Conservation (phyloP, 1,140 invertebrate species). For the Trigoniulus corallinus region DNA sequence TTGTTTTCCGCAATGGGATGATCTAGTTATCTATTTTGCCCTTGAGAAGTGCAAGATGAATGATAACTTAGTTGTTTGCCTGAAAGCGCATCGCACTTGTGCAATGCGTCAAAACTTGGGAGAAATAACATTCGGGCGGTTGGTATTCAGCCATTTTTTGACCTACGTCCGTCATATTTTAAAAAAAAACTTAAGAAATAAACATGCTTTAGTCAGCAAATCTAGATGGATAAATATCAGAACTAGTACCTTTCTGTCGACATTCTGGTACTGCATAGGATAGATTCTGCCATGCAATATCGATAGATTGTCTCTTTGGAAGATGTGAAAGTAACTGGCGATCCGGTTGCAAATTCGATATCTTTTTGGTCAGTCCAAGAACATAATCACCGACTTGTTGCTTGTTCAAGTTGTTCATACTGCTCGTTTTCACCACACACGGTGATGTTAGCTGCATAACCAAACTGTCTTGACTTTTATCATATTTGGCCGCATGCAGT, state of each 20-base stretch:
- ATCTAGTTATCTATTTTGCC: no score
- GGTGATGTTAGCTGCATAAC: not conserved
- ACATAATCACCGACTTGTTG: not conserved
- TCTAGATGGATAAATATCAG: no score
- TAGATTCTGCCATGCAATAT: constrained; percentile 69
- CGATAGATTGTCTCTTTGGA: constrained; percentile 61
- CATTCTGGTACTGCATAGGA: constrained; percentile 71
- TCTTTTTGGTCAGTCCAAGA: constrained; percentile 2
- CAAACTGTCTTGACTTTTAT: not conserved
- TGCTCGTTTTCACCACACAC: not conserved
- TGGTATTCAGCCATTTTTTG: no score
- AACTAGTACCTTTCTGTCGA: constrained; percentile 51
- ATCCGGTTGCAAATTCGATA: constrained; percentile 5
- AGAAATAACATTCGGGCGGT: no score
- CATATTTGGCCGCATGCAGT: constrained; percentile 1
- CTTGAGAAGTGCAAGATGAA: no score
- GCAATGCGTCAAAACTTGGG: no score
- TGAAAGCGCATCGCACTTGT: no score
- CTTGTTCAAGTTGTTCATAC: not conserved
- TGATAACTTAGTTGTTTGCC: no score
- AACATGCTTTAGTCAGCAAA: no score
- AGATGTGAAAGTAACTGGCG: constrained; percentile 45
- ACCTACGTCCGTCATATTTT: no score
- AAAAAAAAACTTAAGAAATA: no score
- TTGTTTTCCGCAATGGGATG: no score